phyloP scores from a whole-genome alignment of 1,140 invertebrate genomes.

The Drosophila funebris region DNA sequence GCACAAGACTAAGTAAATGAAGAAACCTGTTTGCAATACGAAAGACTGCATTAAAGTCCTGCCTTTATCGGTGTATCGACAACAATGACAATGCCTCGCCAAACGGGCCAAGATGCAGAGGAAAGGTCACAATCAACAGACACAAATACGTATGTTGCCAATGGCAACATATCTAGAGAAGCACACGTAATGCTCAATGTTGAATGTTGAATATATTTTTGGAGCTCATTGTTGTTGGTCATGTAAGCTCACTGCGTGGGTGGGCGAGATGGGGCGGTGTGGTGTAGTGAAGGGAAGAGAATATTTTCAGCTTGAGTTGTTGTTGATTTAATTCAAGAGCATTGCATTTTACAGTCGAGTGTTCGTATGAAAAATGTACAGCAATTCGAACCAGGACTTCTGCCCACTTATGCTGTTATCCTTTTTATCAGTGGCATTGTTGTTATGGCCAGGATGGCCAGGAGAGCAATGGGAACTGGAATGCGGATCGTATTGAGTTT shows the following conservation, averaged over 20 bases:
- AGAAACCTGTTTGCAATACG: not conserved
- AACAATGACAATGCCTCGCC: not conserved
- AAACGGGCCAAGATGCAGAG: not conserved
- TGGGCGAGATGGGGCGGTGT: no score
- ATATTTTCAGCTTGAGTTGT: slow-evolving; percentile 66
- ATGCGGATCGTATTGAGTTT: no score
- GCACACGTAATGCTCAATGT: slow-evolving; percentile 8
- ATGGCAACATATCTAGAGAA: slow-evolving; percentile 5
- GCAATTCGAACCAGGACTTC: slow-evolving; percentile 53
- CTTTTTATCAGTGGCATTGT: slow-evolving; percentile 53
- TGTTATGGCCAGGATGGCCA: not conserved
- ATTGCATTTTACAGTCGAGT: slow-evolving; percentile 75
- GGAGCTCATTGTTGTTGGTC: slow-evolving; percentile 2
- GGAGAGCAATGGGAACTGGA: not conserved
- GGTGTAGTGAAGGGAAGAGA: not conserved
- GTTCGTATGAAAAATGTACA: slow-evolving; percentile 71
- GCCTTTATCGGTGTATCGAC: not conserved
- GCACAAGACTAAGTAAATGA: not conserved
- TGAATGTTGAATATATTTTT: slow-evolving; percentile 6
- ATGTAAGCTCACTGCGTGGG: not conserved
- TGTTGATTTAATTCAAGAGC: slow-evolving; percentile 80
- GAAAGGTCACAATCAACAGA: no score
- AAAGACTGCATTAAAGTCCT: slow-evolving; percentile 4
- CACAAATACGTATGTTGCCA: slow-evolving; percentile 2
- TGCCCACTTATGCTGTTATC: slow-evolving; percentile 56